Conservation (phyloP, 2,113 vertebrate species). For the Eptesicus fuscus region DNA sequence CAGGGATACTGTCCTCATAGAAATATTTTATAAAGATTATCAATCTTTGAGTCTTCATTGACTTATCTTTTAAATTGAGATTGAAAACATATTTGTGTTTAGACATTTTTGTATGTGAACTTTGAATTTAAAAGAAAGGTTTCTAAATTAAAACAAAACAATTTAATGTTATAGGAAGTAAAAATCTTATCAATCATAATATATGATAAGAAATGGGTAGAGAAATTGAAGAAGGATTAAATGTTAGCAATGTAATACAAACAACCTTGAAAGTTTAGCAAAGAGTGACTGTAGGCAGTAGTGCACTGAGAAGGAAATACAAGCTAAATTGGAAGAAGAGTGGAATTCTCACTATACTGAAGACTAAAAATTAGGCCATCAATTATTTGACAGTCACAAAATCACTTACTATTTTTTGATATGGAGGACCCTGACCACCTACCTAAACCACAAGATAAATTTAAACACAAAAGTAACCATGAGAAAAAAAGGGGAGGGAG, state of each 20-base stretch:
- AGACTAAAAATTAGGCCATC: not conserved
- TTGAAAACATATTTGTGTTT: not conserved
- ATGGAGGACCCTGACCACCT: not conserved
- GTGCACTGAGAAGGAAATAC: not conserved
- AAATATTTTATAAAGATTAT: not conserved
- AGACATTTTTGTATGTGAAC: not conserved
- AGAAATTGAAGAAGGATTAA: not conserved
- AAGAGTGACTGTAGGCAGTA: not conserved
- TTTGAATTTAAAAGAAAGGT: not conserved
- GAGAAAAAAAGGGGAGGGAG: not conserved
- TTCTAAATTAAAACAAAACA: not conserved
- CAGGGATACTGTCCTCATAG: not conserved
- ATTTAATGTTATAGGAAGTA: not conserved
- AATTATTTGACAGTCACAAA: not conserved
- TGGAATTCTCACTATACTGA: not conserved
- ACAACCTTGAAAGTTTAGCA: not conserved
- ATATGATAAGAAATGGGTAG: not conserved
- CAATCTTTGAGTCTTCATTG: not conserved
- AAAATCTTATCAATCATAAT: not conserved
- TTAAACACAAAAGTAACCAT: not conserved
- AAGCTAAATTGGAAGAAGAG: not conserved
- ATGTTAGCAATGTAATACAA: not conserved
- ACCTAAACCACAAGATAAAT: not conserved
- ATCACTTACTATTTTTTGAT: not conserved
- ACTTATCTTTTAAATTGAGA: not conserved